A percentile compares a stretch with the other conserved stretches of the same genome.
Evolutionary conservation across 2,113 vertebrate species (phyloP).

Genomic region (Gopherus flavomarginatus): DNA sequence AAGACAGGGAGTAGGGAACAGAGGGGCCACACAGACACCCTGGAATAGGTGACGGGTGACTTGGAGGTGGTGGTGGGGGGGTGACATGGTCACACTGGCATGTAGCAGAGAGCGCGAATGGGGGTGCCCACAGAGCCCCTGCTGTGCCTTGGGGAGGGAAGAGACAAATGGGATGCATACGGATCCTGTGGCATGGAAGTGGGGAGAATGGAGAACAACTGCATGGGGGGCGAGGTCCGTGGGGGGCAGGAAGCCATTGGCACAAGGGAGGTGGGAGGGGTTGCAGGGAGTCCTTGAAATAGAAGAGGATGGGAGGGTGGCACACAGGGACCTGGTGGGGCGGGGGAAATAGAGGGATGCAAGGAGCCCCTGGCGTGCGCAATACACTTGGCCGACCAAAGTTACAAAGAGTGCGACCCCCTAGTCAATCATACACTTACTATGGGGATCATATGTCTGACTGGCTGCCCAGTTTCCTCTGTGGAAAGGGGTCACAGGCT

Average conservation of each 20-base stretch:
- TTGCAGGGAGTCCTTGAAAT: not conserved
- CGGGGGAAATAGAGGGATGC: not conserved
- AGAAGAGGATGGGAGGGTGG: not conserved
- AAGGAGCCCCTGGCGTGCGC: not conserved
- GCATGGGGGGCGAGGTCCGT: not conserved
- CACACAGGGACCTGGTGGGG: not conserved
- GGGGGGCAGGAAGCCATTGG: not conserved
- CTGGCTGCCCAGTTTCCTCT: not conserved
- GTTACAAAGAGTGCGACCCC: not conserved
- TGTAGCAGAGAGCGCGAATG: not conserved
- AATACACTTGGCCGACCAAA: not conserved
- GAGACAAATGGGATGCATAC: not conserved
- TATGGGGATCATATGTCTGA: not conserved
- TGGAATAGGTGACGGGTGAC: not conserved
- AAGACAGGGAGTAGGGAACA: not conserved
- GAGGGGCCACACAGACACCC: not conserved
- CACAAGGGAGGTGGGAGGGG: not conserved
- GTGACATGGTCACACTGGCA: not conserved
- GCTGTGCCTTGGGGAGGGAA: not conserved
- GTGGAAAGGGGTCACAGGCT: not conserved
- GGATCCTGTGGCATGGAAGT: not conserved
- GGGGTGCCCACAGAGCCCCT: slow-evolving; percentile 2
- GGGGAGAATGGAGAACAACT: not conserved
- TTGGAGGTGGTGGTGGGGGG: not conserved
- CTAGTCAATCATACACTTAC: not conserved